Evolutionary conservation across 2,888 invertebrate genomes (phyloP), one percentile per base, ranked within the genome.

Genomic region (Dryocosmus kuriphilus): DNA sequence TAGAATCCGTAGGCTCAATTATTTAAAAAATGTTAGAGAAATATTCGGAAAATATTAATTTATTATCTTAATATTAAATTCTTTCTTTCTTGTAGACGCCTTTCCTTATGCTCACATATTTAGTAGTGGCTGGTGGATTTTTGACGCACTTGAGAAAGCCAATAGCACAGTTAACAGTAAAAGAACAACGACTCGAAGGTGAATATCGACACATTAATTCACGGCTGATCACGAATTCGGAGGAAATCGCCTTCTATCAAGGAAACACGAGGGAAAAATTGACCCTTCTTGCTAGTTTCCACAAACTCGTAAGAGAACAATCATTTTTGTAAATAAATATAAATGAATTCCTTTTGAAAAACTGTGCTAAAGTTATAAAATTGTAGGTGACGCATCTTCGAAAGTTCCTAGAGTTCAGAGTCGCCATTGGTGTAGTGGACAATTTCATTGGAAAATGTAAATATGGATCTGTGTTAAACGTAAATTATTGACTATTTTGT

Each of bases 121-220:
- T 99, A 80, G 92, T 98, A 0, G 90, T 97, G 30, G 97, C 98
- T 74, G 99, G 99, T 76, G 92, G 96, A 4, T 92, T 98, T 80
- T 92, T 99, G 77, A 98, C 99, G 0, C 95, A 96, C 87, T 92
- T 98, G 77, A 94, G 99, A 82, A 94, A 95, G 86, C 99, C 99
- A 0, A 96, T 98, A 81, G 94, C 94, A 1, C 93, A 95, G 71
- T 94, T 99, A 93, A 99, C 99, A 0, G 97, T 98, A 0, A 95
- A 95, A 80, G 99, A 99, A 91, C 99, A 99, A 92, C 97, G 97
- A 90, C 92, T 99, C n/a, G 99, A 99, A 93, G 99, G 99, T 76
- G 99, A 99, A 93, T 99, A 98, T 92, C 94, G 99, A 90, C 99
- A 98, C 89, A 98, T 99, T 46, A 98, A 99, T 92, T 97, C 99